Conservation (phyloP, 2,888 invertebrate genomes). For the Brachypalpus laphriformis region DNA sequence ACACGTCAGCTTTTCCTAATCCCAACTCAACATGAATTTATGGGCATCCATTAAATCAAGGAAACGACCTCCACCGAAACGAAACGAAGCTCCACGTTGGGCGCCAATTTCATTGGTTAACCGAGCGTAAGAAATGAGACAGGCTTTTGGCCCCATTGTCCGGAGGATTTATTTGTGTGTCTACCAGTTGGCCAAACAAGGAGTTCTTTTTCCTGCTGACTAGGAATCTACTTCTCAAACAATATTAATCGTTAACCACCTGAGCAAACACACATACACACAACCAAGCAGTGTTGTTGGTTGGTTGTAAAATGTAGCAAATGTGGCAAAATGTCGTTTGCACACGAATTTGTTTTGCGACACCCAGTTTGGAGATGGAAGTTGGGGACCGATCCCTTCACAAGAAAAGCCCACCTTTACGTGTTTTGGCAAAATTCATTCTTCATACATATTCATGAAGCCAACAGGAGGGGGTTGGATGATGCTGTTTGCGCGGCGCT, state of each 20-base stretch:
- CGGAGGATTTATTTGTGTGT: constrained; percentile 54
- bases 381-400: not conserved
- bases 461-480: not conserved
- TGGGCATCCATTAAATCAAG: constrained; percentile 58
- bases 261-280: constrained; percentile 52
- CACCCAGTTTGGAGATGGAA: not conserved
- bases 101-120: constrained; percentile 45
- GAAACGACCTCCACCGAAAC: constrained; percentile 45
- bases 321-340: constrained; percentile 54
- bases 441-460: constrained; percentile 66
- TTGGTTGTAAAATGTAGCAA: constrained; percentile 28
- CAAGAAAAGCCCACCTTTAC: constrained; percentile 34
- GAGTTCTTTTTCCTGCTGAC: constrained; percentile 40
- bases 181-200: not conserved
- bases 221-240: constrained; percentile 41
- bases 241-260: constrained; percentile 63
- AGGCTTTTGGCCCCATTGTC: constrained; percentile 36
- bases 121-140: constrained; percentile 59
- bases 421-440: constrained; percentile 22
- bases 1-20: constrained; percentile 16
- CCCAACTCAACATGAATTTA: constrained; percentile 52
- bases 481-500: constrained; percentile 1
- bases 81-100: constrained; percentile 7
- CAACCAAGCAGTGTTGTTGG: not conserved
- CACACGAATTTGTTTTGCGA: constrained; percentile 28